phyloP scores from a whole-genome alignment of 2,113 vertebrate species.

The Thalassarche chlororhynchos region DNA sequence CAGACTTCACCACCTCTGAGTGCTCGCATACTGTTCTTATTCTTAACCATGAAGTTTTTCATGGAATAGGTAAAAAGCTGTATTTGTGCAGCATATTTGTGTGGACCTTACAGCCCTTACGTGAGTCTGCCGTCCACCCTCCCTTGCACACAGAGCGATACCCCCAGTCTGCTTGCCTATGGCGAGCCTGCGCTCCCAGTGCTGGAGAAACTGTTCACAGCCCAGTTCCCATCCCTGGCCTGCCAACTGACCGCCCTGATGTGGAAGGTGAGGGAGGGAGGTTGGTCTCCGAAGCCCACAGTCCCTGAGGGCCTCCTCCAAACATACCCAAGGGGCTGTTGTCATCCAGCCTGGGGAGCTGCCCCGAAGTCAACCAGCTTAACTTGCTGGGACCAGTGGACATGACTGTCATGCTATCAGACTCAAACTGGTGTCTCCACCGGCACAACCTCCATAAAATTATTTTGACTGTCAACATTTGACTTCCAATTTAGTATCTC shows the following conservation, averaged over 20 bases:
- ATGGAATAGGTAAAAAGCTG: not conserved
- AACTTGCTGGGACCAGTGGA: not conserved
- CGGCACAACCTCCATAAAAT: not conserved
- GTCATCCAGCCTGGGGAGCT: not conserved
- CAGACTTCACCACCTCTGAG: not conserved
- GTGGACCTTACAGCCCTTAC: not conserved
- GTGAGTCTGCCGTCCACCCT: not conserved
- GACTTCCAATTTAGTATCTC: no score
- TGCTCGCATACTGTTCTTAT: not conserved
- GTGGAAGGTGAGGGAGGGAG: not conserved
- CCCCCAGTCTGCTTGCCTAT: not conserved
- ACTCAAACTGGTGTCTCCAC: not conserved
- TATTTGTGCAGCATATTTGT: not conserved
- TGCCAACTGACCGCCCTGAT: not conserved
- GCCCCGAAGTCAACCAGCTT: not conserved
- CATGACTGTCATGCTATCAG: not conserved
- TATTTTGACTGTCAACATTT: not conserved
- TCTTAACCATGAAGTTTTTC: not conserved
- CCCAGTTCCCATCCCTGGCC: not conserved
- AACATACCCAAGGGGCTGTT: accelerated
- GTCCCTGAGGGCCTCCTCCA: not conserved
- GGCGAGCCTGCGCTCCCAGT: not conserved
- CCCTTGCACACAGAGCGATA: accelerated
- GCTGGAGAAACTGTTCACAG: not conserved
- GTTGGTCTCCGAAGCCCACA: not conserved